Evolutionary conservation across 2,888 invertebrate species (phyloP).

Genomic region (Tetanocera ferruginea): DNA sequence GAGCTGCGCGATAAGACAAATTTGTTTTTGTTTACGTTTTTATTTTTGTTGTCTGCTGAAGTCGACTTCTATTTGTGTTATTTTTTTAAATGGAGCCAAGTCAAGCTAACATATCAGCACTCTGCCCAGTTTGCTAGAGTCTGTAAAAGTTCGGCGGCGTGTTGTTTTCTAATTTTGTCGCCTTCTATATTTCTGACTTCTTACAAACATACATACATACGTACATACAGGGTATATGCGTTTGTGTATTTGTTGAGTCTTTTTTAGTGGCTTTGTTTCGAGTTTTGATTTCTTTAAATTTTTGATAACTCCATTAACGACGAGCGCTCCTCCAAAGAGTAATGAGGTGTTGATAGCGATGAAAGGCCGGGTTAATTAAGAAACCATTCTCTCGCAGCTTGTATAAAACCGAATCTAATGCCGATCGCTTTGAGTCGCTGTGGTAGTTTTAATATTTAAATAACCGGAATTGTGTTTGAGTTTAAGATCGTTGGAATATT

Average conservation of each 20-base stretch:
- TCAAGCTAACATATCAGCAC: background rate
- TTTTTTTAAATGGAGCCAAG: background rate
- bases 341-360: conserved; percentile 67
- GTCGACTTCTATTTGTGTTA: background rate
- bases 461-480: background rate
- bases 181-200: conserved; percentile 10
- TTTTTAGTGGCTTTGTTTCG: conserved; percentile 17
- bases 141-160: background rate
- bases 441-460: background rate
- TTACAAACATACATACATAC: background rate
- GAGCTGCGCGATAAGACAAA: conserved; percentile 67
- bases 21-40: conserved; percentile 62
- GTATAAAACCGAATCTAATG: conserved; percentile 18
- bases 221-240: background rate
- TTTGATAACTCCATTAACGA: conserved; percentile 64
- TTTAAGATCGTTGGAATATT: background rate
- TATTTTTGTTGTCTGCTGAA: conserved; percentile 27
- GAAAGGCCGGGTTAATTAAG: conserved; percentile 48
- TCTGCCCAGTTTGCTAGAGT: background rate
- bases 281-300: conserved; percentile 30
- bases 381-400: conserved; percentile 42
- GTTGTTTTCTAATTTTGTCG: conserved; percentile 17
- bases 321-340: conserved; percentile 60
- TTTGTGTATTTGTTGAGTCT: conserved; percentile 2
- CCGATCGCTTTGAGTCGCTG: background rate